A percentile compares a stretch with the other conserved stretches of the same genome.
phyloP scores from a whole-genome alignment of 2,888 invertebrate genomes.

The Strigamia maritima region DNA sequence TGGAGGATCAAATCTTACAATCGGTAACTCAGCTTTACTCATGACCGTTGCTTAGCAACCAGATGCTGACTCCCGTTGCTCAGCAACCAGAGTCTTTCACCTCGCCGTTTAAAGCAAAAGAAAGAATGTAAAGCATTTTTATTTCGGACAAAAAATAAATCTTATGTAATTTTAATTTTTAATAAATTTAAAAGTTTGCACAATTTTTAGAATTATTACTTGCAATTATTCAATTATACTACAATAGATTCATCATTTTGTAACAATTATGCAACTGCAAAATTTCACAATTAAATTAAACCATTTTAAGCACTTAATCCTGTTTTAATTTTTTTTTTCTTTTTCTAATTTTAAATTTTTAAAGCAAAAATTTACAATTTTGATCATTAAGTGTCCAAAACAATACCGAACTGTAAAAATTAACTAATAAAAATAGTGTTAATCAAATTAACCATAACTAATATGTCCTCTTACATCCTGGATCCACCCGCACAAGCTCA shows the following conservation, averaged over 20 bases:
- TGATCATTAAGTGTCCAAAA: background rate
- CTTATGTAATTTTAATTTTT: background rate
- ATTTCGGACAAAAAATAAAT: background rate
- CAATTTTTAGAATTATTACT: background rate
- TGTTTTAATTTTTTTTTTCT: no score
- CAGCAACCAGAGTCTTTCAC: constrained; percentile 5
- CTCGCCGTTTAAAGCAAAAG: background rate
- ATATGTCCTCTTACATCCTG: background rate
- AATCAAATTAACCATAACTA: constrained; percentile 14
- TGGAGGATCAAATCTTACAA: background rate
- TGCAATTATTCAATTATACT: constrained; percentile 7
- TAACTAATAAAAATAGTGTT: background rate
- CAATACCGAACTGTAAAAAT: background rate
- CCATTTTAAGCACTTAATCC: background rate
- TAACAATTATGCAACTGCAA: constrained; percentile 8
- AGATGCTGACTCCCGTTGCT: constrained; percentile 31
- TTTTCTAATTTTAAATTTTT: no score
- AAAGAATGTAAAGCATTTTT: background rate
- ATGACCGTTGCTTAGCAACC: constrained; percentile 14
- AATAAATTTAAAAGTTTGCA: no score
- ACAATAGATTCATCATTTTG: background rate
- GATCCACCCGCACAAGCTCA: constrained; percentile 10
- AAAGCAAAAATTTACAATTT: background rate
- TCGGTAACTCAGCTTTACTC: constrained; percentile 24
- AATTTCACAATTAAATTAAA: constrained; percentile 1